Evolutionary conservation across 2,113 vertebrate species (phyloP).

Genomic region (Lates calcarifer): DNA sequence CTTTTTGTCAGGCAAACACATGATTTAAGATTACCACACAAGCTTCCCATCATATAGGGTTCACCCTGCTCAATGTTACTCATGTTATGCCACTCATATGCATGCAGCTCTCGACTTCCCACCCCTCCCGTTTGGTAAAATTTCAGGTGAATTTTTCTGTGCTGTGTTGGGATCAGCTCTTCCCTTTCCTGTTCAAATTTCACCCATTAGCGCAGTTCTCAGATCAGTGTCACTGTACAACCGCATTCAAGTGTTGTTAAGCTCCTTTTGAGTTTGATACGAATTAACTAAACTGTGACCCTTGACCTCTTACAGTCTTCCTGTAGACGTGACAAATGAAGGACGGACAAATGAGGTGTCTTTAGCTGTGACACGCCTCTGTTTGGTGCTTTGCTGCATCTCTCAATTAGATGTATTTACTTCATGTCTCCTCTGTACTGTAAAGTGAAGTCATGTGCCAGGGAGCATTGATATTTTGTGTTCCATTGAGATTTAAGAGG

Average conservation of each 20-base stretch:
- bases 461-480: constrained; percentile 17
- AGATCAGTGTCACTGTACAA: constrained; percentile 6
- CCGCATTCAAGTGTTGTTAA: constrained; percentile 30
- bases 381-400: constrained; percentile 54
- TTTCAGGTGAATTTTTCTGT: constrained; percentile 19
- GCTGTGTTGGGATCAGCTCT: background rate
- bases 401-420: constrained; percentile 37
- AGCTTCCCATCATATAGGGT: constrained; percentile 3
- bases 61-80: constrained; percentile 27
- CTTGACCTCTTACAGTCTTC: constrained; percentile 54
- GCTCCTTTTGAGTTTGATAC: constrained; percentile 30
- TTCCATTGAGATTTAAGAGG: constrained; percentile 17
- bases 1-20: constrained; percentile 41
- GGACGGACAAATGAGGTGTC: constrained; percentile 34
- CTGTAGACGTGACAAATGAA: constrained; percentile 56
- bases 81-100: constrained; percentile 12
- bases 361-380: constrained; percentile 15
- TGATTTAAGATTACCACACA: constrained; percentile 17
- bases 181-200: background rate
- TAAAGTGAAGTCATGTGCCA: constrained; percentile 46
- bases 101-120: constrained; percentile 41
- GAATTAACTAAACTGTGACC: constrained; percentile 61
- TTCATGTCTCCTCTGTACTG: background rate
- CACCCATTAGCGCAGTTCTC: constrained; percentile 25
- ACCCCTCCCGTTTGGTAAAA: background rate